Percentiles rank a stretch among this genome's conserved stretches.
Conservation (phyloP, 2,113 vertebrate species). For the Spizaetus ornatus region DNA sequence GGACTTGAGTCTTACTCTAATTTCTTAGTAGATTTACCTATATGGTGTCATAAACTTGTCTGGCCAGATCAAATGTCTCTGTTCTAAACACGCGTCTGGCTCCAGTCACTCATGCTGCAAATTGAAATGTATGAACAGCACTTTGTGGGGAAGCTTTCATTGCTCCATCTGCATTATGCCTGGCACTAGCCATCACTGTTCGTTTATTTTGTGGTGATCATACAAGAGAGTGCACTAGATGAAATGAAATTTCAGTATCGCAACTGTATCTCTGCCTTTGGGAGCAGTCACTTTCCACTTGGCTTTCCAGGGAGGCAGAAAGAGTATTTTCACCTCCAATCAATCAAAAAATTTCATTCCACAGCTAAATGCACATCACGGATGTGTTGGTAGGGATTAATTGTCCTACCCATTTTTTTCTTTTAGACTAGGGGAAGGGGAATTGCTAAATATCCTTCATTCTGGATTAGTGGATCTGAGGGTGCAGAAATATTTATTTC, state of each 20-base stretch:
- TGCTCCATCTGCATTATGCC: not conserved
- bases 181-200: not conserved
- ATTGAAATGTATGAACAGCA: not conserved
- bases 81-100: not conserved
- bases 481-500: conserved; percentile 9
- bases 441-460: conserved; percentile 25
- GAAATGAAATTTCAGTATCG: not conserved
- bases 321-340: not conserved
- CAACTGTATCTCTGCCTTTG: not conserved
- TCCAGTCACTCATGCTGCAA: not conserved
- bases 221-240: not conserved
- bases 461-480: conserved; percentile 51
- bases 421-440: not conserved
- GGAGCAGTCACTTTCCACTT: not conserved
- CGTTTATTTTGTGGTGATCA: not conserved
- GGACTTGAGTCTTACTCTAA: not conserved
- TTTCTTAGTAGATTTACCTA: not conserved
- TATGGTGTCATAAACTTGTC: not conserved
- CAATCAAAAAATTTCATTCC: not conserved
- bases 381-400: not conserved
- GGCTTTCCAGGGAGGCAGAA: not conserved
- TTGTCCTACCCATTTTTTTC: not conserved
- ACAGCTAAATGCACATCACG: not conserved
- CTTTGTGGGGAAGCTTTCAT: not conserved
- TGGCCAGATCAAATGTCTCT: not conserved